A percentile compares a stretch with the other conserved stretches of the same genome.
Conservation (phyloP, 2,888 invertebrate genomes). For the Dolichomitus sp. region DNA sequence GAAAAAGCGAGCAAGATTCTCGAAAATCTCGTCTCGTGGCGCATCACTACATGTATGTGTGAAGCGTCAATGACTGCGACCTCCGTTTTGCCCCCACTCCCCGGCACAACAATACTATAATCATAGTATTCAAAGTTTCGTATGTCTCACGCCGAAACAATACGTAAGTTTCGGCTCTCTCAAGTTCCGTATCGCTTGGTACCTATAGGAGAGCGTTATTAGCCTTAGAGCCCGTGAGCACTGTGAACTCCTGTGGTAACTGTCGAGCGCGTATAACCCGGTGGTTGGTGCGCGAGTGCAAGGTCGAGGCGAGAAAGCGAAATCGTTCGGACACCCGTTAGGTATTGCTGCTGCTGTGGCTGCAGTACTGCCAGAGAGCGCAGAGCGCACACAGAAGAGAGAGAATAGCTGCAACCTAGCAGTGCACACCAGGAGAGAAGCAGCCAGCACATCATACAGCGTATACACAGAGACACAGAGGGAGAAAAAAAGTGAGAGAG, state of each 20-base stretch:
- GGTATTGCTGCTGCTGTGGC: conserved; percentile 47
- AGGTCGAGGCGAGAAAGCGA: conserved; percentile 63
- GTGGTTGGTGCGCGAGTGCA: conserved; percentile 41
- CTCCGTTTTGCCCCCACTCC: not conserved
- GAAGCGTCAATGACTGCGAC: not conserved
- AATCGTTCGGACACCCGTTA: conserved; percentile 77
- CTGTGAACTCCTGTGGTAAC: conserved; percentile 30
- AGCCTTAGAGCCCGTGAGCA: conserved; percentile 13
- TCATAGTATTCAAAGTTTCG: conserved; percentile 9
- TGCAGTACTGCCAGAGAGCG: conserved; percentile 11
- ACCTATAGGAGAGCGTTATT: conserved; percentile 21
- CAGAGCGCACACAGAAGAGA: not conserved
- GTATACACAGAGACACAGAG: conserved; percentile 5
- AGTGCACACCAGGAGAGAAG: not conserved
- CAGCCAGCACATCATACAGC: not conserved
- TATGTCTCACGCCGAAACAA: conserved; percentile 24
- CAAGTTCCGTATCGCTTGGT: conserved; percentile 61
- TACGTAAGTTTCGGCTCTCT: conserved; percentile 25
- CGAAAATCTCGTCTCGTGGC: too few species aligned
- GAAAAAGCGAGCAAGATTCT: too few species aligned
- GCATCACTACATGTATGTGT: too few species aligned
- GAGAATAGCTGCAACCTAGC: conserved; percentile 3
- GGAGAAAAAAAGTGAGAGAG: conserved; percentile 1
- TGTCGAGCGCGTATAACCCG: conserved; percentile 24
- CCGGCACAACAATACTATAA: not conserved